Evolutionary conservation across 2,888 invertebrate genomes (phyloP).

Genomic region (Euplagia quadripunctaria): DNA sequence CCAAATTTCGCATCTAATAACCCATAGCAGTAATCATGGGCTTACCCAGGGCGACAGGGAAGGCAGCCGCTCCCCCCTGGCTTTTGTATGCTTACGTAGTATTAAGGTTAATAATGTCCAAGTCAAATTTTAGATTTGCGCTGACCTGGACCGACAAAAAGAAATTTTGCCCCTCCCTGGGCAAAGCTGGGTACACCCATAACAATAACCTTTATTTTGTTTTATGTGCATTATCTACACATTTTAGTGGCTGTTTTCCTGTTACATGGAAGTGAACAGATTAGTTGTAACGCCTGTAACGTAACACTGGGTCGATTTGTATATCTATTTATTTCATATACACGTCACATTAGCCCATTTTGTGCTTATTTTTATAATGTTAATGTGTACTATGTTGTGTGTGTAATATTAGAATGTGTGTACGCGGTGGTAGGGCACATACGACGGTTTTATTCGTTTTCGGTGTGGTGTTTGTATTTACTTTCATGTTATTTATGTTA

Average conservation of each 20-base stretch:
- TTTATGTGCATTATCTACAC: conserved; percentile 39
- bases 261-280: conserved; percentile 38
- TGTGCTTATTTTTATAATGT: conserved; percentile 10
- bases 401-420: neutral
- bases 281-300: conserved; percentile 44
- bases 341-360: conserved; percentile 18
- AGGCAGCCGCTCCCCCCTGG: too few species aligned
- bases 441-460: conserved; percentile 4
- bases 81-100: too few species aligned
- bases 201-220: conserved; percentile 33
- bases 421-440: neutral
- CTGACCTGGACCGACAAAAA: too few species aligned
- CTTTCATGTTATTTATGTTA: conserved; percentile 26
- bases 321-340: conserved; percentile 20
- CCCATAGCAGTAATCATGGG: conserved; percentile 35
- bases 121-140: too few species aligned
- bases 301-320: conserved; percentile 20
- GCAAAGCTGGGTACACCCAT: too few species aligned
- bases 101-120: too few species aligned
- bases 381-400: neutral
- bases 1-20: conserved; percentile 27
- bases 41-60: too few species aligned
- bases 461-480: conserved; percentile 30
- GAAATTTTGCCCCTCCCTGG: too few species aligned
- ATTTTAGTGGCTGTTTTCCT: conserved; percentile 44